Evolutionary conservation across 1,140 invertebrate species (phyloP).

Genomic region (Notospermus geniculatus): DNA sequence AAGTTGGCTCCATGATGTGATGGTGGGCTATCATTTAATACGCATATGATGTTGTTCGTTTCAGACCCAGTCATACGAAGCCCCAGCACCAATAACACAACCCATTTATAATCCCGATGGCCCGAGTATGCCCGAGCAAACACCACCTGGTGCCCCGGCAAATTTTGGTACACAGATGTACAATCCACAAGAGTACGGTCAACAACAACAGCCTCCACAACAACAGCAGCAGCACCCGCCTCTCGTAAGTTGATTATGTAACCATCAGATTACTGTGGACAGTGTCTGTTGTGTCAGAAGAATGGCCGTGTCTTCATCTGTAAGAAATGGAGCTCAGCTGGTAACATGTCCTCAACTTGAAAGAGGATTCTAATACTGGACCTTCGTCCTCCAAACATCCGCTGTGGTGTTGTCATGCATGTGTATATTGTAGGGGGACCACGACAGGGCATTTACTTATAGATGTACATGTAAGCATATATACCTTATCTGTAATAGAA

Average conservation of each 20-base stretch:
- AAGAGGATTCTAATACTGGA: too few species aligned
- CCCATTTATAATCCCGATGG: constrained; percentile 65
- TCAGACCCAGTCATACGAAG: constrained; percentile 63
- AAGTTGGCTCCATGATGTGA: too few species aligned
- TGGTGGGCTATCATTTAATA: too few species aligned
- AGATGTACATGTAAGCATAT: too few species aligned
- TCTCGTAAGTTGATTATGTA: constrained; percentile 23
- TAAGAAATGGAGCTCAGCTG: too few species aligned
- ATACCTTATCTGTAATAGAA: too few species aligned
- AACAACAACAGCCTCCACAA: constrained; percentile 51
- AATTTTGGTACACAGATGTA: constrained; percentile 27
- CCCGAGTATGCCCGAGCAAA: constrained; percentile 26
- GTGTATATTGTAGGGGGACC: too few species aligned
- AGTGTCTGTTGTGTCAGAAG: constrained; percentile 17
- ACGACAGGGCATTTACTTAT: too few species aligned
- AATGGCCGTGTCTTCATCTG: too few species aligned
- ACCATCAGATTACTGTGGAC: neutral
- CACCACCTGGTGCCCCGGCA: constrained; percentile 33
- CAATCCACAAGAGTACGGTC: constrained; percentile 45
- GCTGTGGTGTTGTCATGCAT: too few species aligned
- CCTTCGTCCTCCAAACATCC: too few species aligned
- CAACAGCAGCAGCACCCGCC: constrained; percentile 43
- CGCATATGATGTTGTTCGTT: constrained; percentile 43
- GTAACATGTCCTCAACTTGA: too few species aligned
- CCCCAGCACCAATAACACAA: constrained; percentile 72